Evolutionary conservation across 2,113 vertebrate genomes (phyloP), one percentile per base, ranked within the genome.

Genomic region (Solea senegalensis): DNA sequence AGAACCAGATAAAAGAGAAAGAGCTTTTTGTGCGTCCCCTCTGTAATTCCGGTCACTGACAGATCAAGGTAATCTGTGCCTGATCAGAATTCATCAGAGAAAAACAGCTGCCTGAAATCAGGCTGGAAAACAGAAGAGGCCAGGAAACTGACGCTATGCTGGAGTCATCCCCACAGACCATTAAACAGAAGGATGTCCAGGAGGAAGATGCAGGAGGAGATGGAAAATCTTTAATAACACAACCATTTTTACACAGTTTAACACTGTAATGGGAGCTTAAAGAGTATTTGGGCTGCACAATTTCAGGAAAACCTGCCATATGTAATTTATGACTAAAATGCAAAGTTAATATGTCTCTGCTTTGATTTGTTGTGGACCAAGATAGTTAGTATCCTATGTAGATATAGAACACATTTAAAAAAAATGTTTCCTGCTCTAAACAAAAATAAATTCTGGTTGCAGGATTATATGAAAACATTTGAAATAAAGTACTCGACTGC

Each of bases 51-150:
- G 61, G 65, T 62, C 77, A 72, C 56, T 79, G 89, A 90, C 78
- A 76, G 79, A 91, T 90, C 88, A 89, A 89, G 85, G 87, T 85
- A 72, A 90, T 70, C 78, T 83, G 77, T 14, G 41, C 69, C 56
- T 71, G 85, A 86, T 85, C 76, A 74, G n/a, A 73, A 57, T 43
- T 76, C 77, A 65, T 82, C 77, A 59, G 56, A 84, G 78, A 83
- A 65, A 80, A 84, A 63, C 87, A 91, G 83, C 87, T 88, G 86
- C 70, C 74, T 81, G 71, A 75, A 76, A 58, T 82, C 73, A 84
- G 67, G 8, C 72, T 58, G 74, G 57, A 83, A 72, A 75, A 78
- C 48, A 75, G 65, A 80, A 7, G 26, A 40, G 27, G 54, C 72
- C 71, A 81, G 76, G 84, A 86, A 89, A 64, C 74, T 46, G 69